Evolutionary conservation across 2,113 vertebrate species (phyloP), one percentile per base, ranked within the genome.

Genomic region (Rhagologus leucostigma): DNA sequence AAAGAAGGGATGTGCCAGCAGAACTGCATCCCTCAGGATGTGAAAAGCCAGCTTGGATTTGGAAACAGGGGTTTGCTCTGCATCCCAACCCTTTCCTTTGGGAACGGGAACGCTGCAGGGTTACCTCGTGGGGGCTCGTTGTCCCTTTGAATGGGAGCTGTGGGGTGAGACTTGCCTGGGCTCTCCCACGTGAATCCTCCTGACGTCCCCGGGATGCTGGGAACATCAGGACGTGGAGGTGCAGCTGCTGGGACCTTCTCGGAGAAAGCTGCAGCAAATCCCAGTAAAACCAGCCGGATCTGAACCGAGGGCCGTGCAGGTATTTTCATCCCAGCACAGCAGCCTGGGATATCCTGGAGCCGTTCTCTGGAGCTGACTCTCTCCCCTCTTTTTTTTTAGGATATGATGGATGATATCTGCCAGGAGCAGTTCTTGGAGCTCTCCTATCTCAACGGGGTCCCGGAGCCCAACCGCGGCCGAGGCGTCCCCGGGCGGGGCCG

Each of bases 401-500:
- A 99, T 75, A 99, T 99, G 99, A 99, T 99, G 98, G 99, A 99
- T 86, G 86, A 89, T 1, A 89, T 89, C 69, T 89, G 87, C 87
- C 87, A 89, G 87, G 99, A 99, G 39, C 98, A 98, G 12, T 99
- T 99, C 96, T 98, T 99, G 98, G 99, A 99, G 93, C 98, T 99
- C 52, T 98, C 99, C 53, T 99, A 99, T 94, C 96, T 99, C 93
- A 99, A 99, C 46, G 99, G 99, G 42, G 98, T 98, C 9, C 99
- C 99, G 30, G 98, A 98, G 22, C 98, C 98, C 23, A 96, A 88
- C 46, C 98, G 99, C 10, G 98, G 99, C 49, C 99, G 99, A 22
- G 99, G 98, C 21, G 98, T 98, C 33, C 97, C 98, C 21, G 98
- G 98, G 73, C 86, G 99, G 77, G 99, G 99, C 41, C 98, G 99